phyloP scores from a whole-genome alignment of 2,888 invertebrate genomes.

The Tyria jacobaeae region DNA sequence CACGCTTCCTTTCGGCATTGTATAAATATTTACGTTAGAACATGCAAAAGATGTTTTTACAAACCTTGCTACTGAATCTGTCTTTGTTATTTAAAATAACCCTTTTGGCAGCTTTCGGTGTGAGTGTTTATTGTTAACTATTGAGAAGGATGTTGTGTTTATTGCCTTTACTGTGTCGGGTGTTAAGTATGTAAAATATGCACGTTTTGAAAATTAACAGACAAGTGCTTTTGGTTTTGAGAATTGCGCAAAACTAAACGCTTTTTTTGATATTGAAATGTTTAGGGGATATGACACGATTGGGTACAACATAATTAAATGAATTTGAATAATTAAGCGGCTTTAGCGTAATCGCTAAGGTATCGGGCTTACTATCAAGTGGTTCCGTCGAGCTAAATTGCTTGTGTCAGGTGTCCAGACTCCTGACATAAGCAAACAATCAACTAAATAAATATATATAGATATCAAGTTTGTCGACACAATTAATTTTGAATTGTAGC shows the following conservation, averaged over 20 bases:
- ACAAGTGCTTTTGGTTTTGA: background rate
- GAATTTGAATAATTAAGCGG: too few species aligned
- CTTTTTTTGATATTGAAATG: background rate
- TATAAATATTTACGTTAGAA: slow-evolving; percentile 83
- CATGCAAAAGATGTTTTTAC: slow-evolving; percentile 84
- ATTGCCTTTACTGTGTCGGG: slow-evolving; percentile 41
- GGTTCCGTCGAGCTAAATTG: too few species aligned
- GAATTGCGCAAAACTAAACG: background rate
- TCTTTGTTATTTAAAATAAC: slow-evolving; percentile 80
- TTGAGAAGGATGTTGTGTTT: slow-evolving; percentile 61
- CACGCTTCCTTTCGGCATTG: slow-evolving; percentile 77
- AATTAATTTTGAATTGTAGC: too few species aligned
- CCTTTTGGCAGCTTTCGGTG: slow-evolving; percentile 75
- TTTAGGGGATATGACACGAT: too few species aligned
- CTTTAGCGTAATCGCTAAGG: too few species aligned
- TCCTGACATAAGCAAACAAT: too few species aligned
- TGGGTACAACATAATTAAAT: too few species aligned
- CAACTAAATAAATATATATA: too few species aligned
- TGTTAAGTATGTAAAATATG: slow-evolving; percentile 42
- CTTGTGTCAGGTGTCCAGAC: too few species aligned
- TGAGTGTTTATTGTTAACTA: slow-evolving; percentile 61
- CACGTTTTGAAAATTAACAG: slow-evolving; percentile 11
- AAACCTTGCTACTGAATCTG: slow-evolving; percentile 78
- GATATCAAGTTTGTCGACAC: too few species aligned
- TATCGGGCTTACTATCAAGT: too few species aligned